These are phyloP conservation scores for Ancistrus triradiatus DNA, from an alignment of 2,113 vertebrate genomes.

Conservation along the genomic window DNA sequence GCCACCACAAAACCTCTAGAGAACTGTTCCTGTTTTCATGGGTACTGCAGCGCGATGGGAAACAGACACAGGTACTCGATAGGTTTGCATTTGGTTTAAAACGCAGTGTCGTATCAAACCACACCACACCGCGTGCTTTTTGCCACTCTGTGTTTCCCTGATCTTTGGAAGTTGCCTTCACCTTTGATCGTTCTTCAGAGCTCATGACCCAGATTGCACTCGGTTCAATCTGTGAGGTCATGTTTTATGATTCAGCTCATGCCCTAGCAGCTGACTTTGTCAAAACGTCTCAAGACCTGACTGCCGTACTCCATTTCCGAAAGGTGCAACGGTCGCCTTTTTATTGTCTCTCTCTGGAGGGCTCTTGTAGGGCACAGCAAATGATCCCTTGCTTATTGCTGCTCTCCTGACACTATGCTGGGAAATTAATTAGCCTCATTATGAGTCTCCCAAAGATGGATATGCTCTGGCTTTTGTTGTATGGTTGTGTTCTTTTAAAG, in stretches of 20 bases:
- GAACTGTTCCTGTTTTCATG: no score
- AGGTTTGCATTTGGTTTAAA: no score
- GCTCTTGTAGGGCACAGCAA: slow-evolving; percentile 48
- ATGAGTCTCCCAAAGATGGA: slow-evolving; percentile 40
- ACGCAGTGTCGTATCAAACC: no score
- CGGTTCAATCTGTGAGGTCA: neutral
- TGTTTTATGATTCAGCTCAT: slow-evolving; percentile 18
- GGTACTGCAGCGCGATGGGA: no score
- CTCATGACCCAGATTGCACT: neutral
- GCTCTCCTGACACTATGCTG: slow-evolving; percentile 46
- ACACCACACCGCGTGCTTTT: no score
- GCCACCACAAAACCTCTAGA: no score
- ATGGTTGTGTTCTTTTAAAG: slow-evolving; percentile 11
- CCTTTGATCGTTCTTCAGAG: no score
- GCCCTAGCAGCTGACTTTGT: slow-evolving; percentile 1
- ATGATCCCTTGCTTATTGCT: slow-evolving; percentile 49
- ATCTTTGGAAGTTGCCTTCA: neutral
- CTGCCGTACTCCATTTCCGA: slow-evolving; percentile 26
- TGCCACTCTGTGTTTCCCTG: no score
- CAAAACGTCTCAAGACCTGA: slow-evolving; percentile 25
- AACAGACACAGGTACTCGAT: no score
- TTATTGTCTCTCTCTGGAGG: slow-evolving; percentile 48
- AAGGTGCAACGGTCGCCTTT: slow-evolving; percentile 31
- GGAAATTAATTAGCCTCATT: slow-evolving; percentile 54
- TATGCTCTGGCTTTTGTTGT: slow-evolving; percentile 36